Percentiles rank a stretch among this genome's conserved stretches.
Conservation (phyloP, 2,797 vertebrate species). For the Sebastiscus tertius region DNA sequence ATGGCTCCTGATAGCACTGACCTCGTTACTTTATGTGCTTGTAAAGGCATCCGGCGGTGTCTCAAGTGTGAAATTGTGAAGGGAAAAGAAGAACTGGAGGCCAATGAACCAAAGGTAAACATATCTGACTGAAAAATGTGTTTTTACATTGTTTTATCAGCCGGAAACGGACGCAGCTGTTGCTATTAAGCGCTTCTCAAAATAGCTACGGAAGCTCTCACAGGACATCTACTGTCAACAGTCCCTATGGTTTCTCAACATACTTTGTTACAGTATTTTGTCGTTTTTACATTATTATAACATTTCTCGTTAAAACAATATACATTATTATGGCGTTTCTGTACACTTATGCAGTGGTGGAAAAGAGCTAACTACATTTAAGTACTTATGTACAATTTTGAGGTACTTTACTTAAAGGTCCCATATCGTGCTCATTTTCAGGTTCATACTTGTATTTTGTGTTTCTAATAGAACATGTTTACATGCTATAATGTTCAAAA, state of each 20-base stretch:
- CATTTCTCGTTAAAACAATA: background rate
- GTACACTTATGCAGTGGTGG: background rate
- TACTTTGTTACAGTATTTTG: too few relatives aligned
- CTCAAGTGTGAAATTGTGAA: constrained; percentile 54
- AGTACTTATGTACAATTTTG: too few relatives aligned
- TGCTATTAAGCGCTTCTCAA: background rate
- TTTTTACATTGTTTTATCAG: background rate
- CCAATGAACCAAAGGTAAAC: constrained; percentile 45
- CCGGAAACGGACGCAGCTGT: background rate
- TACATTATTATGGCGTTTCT: too few relatives aligned
- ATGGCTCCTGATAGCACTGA: constrained; percentile 15
- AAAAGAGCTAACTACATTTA: background rate
- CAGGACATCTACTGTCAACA: background rate
- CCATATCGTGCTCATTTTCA: too few relatives aligned
- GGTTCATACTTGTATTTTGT: too few relatives aligned
- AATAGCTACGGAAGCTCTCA: constrained; percentile 35
- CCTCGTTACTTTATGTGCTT: constrained; percentile 14
- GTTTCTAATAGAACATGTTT: too few relatives aligned
- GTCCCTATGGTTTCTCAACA: background rate
- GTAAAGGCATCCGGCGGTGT: constrained; percentile 74
- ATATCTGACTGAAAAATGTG: accelerated
- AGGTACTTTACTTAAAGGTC: too few relatives aligned
- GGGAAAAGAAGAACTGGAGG: background rate
- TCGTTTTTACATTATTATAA: background rate
- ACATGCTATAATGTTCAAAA: too few relatives aligned